Percentiles rank a stretch among this genome's conserved stretches.
Evolutionary conservation across 2,797 vertebrate species (phyloP).

Genomic region (Smutsia gigantea): DNA sequence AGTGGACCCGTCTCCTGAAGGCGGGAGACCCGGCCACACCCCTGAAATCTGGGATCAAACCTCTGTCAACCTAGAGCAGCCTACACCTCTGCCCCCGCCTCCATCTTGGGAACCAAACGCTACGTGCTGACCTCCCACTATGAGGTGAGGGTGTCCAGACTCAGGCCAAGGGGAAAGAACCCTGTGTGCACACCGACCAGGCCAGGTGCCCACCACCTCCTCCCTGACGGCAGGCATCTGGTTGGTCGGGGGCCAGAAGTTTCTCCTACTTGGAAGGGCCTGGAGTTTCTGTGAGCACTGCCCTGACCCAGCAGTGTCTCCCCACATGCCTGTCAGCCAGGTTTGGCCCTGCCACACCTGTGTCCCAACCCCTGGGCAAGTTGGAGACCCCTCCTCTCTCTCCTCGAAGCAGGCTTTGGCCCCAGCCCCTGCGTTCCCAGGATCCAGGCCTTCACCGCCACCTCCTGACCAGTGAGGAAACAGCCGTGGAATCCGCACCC

Average conservation of each 20-base stretch:
- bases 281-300: not conserved
- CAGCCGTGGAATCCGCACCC: not conserved
- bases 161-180: not conserved
- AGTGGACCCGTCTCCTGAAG: not conserved
- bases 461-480: conserved; percentile 46
- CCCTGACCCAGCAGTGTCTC: not conserved
- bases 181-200: not conserved
- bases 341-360: not conserved
- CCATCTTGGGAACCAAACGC: not conserved
- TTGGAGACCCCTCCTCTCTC: not conserved
- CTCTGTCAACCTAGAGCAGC: not conserved
- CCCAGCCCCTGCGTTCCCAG: not conserved
- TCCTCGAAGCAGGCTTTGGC: rapidly evolving
- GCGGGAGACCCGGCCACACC: not conserved
- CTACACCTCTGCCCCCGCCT: not conserved
- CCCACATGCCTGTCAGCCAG: not conserved
- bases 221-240: not conserved
- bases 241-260: not conserved
- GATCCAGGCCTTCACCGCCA: conserved; percentile 20
- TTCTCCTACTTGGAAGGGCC: not conserved
- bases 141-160: not conserved
- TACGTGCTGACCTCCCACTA: not conserved
- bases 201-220: not conserved
- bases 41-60: not conserved
- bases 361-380: not conserved